phyloP scores from a whole-genome alignment of 2,888 invertebrate species.

The Callyntrura sp. region DNA sequence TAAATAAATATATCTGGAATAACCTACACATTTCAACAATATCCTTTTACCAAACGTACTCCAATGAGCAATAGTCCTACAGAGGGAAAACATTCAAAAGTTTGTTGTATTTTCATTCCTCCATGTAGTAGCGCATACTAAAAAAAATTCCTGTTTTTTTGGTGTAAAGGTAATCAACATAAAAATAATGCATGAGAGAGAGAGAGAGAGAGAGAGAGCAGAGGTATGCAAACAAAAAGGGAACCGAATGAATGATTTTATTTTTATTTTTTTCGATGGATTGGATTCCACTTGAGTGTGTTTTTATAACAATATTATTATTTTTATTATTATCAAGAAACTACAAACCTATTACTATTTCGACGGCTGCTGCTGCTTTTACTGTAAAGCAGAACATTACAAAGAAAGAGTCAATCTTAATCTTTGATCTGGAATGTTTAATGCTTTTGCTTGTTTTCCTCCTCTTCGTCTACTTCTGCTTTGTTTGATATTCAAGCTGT shows the following conservation, averaged over 20 bases:
- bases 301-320: slow-evolving; percentile 54
- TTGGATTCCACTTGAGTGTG: slow-evolving; percentile 61
- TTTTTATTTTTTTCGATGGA: slow-evolving; percentile 58
- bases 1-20: neutral
- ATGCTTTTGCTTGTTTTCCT: slow-evolving; percentile 64
- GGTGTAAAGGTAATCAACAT: slow-evolving; percentile 60
- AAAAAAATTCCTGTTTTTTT: slow-evolving; percentile 15
- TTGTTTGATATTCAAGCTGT: slow-evolving; percentile 47
- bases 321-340: slow-evolving; percentile 4
- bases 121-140: slow-evolving; percentile 11
- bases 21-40: no score
- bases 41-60: no score
- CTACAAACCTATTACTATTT: neutral
- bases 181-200: slow-evolving; percentile 64
- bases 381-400: no score
- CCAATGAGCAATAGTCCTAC: no score
- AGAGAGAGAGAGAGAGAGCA: slow-evolving; percentile 5
- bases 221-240: slow-evolving; percentile 45
- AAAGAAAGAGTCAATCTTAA: slow-evolving; percentile 69
- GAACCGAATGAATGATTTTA: slow-evolving; percentile 72
- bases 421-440: slow-evolving; percentile 77
- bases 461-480: slow-evolving; percentile 19
- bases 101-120: no score
- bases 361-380: neutral
- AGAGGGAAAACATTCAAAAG: no score